Percentiles rank a stretch among this genome's conserved stretches.
These are phyloP conservation scores for Parasteatoda tepidariorum DNA, from an alignment of 1,140 invertebrate species.

Conservation along the genomic window DNA sequence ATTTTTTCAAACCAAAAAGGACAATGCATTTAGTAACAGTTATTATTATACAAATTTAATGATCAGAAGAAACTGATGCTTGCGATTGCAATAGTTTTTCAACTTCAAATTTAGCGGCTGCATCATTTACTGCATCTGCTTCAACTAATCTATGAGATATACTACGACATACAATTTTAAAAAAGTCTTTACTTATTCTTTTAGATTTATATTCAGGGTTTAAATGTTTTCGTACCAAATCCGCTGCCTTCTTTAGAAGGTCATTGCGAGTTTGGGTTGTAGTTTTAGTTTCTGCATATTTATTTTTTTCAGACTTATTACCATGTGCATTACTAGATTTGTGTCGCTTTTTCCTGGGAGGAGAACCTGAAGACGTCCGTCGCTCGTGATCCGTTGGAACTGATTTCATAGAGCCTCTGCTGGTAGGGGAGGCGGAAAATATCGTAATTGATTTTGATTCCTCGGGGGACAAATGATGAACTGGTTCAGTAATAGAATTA, in stretches of 20 bases:
- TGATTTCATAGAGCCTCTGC: background rate
- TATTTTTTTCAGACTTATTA: constrained; percentile 12
- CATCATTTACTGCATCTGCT: constrained; percentile 46
- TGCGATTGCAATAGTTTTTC: constrained; percentile 54
- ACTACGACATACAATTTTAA: constrained; percentile 59
- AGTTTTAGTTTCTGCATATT: constrained; percentile 29
- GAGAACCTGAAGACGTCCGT: background rate
- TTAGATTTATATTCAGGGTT: constrained; percentile 60
- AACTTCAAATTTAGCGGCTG: constrained; percentile 53
- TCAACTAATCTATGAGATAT: constrained; percentile 60
- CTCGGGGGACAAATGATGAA: background rate
- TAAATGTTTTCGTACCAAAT: constrained; percentile 58
- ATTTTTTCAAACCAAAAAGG: too few species aligned
- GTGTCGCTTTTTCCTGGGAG: background rate
- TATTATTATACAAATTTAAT: background rate
- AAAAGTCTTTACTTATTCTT: constrained; percentile 60
- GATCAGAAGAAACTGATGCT: background rate
- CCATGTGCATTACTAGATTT: background rate
- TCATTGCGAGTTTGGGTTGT: constrained; percentile 51
- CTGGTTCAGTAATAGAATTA: background rate
- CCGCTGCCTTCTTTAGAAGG: constrained; percentile 56
- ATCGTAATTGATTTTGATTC: background rate
- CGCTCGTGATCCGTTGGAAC: background rate
- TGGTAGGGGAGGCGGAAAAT: background rate
- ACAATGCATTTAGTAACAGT: background rate